phyloP scores from a whole-genome alignment of 2,888 invertebrate genomes.

The Alviniconcha strummeri region DNA sequence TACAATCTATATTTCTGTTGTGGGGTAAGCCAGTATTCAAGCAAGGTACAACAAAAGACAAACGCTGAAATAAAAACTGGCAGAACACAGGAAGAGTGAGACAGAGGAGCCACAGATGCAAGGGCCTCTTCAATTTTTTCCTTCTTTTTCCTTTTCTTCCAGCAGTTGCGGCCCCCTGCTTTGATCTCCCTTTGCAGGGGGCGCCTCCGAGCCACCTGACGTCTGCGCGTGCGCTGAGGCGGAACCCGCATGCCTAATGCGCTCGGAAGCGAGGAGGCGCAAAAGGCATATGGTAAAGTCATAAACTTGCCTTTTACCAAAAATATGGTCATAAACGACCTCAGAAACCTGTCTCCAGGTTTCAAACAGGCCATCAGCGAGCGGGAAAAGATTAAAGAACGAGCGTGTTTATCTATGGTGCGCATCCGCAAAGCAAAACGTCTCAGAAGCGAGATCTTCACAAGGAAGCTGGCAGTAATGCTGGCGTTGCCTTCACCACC shows the following conservation, averaged over 20 bases:
- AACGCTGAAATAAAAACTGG: neutral
- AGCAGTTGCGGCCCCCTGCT: constrained; percentile 25
- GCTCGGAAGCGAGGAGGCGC: constrained; percentile 6
- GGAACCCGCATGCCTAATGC: constrained; percentile 33
- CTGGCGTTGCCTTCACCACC: neutral
- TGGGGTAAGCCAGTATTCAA: too few relatives aligned
- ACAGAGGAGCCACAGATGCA: constrained; percentile 34
- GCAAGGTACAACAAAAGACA: too few relatives aligned
- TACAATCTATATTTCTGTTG: too few relatives aligned
- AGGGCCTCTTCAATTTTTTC: neutral
- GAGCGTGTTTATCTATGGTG: constrained; percentile 32
- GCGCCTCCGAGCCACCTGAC: constrained; percentile 34
- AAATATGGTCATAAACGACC: constrained; percentile 40
- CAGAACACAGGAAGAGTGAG: constrained; percentile 31
- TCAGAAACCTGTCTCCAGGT: constrained; percentile 37
- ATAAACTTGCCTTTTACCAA: constrained; percentile 38
- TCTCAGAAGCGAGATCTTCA: neutral
- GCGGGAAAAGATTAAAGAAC: constrained; percentile 34
- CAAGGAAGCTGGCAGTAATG: neutral
- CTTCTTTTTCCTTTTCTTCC: neutral
- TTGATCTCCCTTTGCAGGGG: constrained; percentile 29
- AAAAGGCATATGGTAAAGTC: constrained; percentile 41
- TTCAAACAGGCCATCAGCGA: constrained; percentile 40
- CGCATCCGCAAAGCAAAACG: constrained; percentile 22
- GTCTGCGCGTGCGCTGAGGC: constrained; percentile 35